Base-by-base conservation (phyloP, 2,888 invertebrate species). In the Sesia apiformis region DNA sequence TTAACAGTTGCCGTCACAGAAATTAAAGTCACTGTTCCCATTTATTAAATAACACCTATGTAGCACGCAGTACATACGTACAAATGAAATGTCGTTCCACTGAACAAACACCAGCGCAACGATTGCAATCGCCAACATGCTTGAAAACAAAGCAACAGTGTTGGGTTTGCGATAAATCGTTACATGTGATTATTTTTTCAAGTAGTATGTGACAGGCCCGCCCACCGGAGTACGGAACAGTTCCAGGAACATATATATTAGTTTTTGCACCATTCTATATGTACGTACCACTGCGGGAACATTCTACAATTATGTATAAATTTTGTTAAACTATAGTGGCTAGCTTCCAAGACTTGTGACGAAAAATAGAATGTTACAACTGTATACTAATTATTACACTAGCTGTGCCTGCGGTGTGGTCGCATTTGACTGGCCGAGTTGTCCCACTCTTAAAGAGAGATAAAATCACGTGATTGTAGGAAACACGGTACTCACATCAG, bases 231-330 rank as follows among this genome's bases (percentile, higher is more conserved):
- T 49, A 23, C 46, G 41, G 49, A 57, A 52, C 55, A 39, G 56
- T 60, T 59, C 60, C 56, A 49, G 57, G 60, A 60, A 60, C 56
- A 52, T 51, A 55, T 57, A 57, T 56, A 59, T 56, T 55, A 54
- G 56, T 60, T 60, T 60, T 60, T 60, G 55, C 57, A 6, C 8
- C 38, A 46, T 46, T 49, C 49, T 46, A 40, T 49, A 40, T 50
- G 53, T 53, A 49, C 54, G 49, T 55, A 49, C 40, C 40, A 41
- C 5, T 1, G 41, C 41, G 7, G 5, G 7, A 6, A 41, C 41
- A 41, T 41, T 5, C 41, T 7, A 7, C 7, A 6, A 41, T 41
- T 41, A 41, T 7, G 7, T 7, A 6, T 5, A 6, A 41, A 5
- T 3, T 41, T 41, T 41, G 7, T 5, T 6, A 41, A 41, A 3